Evolutionary conservation across 2,888 invertebrate species (phyloP), one percentile per base, ranked within the genome.

Genomic region (Lymantria monacha): DNA sequence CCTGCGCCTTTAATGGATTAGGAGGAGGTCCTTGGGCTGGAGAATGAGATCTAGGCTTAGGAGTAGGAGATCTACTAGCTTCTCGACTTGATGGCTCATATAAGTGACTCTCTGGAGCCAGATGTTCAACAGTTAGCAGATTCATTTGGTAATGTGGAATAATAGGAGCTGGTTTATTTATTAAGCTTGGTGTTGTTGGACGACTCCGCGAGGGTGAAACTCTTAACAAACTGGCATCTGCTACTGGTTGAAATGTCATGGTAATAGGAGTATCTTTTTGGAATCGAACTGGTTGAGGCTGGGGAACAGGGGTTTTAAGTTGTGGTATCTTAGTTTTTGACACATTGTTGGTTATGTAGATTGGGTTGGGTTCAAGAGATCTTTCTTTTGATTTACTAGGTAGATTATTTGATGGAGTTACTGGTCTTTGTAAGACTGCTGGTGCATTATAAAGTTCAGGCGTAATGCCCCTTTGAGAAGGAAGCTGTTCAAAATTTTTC

Each of bases 71-170:
- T 51, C 94, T 91, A 48, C 94, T 94, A 48, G 81, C 76, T 65
- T 91, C 92, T 11, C 93, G 92, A 70, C 92, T 93, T 42, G 88
- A 90, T 15, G 94, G 94, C 63, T 95, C 93, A 61, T 93, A 93
- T 48, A 93, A 73, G 61, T 93, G 93, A 41, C 91, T 89, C 69
- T 93, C 92, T 1, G 93, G 87, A 7, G 95, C 93, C 48, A 84
- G 71, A 71, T 93, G 93, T 72, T 94, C 93, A 42, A 94, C 94
- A n/a, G 94, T 92, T 33, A 95, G 94, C 63, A 96, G 88, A 79
- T 95, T 95, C 81, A 94, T 94, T 83, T 97, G 96, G 75, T 97
- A 97, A 68, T 93, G 94, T 9, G 96, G 96, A 63, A 97, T 93
- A 46, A 94, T 91, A 10, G 96, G 94, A 1, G 95, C 95, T 30